These are phyloP conservation scores for Ia io DNA, from an alignment of 2,113 vertebrate genomes.

Conservation along the genomic window DNA sequence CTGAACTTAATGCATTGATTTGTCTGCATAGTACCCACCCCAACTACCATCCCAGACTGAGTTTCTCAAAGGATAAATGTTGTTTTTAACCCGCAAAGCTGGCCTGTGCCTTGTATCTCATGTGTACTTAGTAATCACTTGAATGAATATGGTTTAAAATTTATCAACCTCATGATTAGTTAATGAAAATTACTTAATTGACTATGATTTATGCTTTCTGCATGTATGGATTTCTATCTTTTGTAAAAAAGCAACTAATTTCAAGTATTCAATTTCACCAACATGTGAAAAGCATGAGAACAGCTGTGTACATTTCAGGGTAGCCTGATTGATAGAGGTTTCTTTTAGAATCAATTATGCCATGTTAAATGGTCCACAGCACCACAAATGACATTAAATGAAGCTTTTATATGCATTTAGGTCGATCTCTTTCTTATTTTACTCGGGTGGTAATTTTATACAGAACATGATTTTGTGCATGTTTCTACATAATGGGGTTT, in stretches of 20 bases:
- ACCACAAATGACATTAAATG: background rate
- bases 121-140: background rate
- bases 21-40: background rate
- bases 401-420: background rate
- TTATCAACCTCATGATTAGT: background rate
- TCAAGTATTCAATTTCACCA: background rate
- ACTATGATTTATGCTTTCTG: background rate
- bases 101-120: background rate
- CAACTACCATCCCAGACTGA: background rate
- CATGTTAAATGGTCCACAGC: background rate
- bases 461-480: background rate
- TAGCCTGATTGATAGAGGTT: background rate
- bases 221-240: background rate
- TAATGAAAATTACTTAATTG: slow-evolving; percentile 6
- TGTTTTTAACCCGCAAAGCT: background rate
- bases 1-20: background rate
- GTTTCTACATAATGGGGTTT: background rate
- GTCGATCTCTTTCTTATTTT: slow-evolving; percentile 11
- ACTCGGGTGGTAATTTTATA: background rate
- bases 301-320: background rate
- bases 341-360: background rate
- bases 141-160: background rate
- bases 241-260: background rate
- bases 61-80: background rate
- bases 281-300: background rate